A percentile compares a stretch with the other conserved stretches of the same genome.
Conservation (phyloP, 2,888 invertebrate species). For the Caradrina kadenii region DNA sequence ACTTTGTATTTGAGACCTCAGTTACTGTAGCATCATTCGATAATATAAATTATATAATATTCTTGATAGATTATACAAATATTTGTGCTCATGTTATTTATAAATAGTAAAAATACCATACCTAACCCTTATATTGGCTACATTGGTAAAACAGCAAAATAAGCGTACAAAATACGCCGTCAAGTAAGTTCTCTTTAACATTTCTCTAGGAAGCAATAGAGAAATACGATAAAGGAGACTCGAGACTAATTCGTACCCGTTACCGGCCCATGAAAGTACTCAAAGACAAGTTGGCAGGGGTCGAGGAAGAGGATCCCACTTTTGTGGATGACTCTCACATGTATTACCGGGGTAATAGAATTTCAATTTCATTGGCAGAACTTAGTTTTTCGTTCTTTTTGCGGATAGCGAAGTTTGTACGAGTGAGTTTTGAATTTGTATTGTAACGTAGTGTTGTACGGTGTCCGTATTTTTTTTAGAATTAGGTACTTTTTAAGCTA, state of each 20-base stretch:
- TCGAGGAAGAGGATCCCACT: conserved; percentile 83
- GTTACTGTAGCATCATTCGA: too few species aligned
- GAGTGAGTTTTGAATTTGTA: conserved; percentile 4
- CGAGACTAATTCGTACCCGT: conserved; percentile 84
- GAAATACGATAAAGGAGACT: conserved; percentile 83
- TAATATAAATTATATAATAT: too few species aligned
- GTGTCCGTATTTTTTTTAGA: background rate
- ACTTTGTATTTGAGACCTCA: too few species aligned
- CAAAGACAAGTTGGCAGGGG: conserved; percentile 83
- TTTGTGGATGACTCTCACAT: conserved; percentile 87
- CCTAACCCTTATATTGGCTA: too few species aligned
- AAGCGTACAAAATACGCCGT: background rate
- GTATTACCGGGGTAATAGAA: conserved; percentile 83
- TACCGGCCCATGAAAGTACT: conserved; percentile 87
- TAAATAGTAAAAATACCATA: too few species aligned
- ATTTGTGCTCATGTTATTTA: too few species aligned
- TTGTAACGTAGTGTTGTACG: background rate
- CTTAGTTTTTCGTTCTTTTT: background rate
- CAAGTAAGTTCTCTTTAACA: conserved; percentile 23
- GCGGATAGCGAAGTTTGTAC: background rate
- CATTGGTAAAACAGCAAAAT: background rate
- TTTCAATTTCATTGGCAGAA: conserved; percentile 20
- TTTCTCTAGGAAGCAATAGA: conserved; percentile 80
- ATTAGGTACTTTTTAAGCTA: background rate
- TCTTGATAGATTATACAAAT: too few species aligned